Base-by-base conservation (phyloP, 2,113 vertebrate genomes). In the Anguilla japonica region DNA sequence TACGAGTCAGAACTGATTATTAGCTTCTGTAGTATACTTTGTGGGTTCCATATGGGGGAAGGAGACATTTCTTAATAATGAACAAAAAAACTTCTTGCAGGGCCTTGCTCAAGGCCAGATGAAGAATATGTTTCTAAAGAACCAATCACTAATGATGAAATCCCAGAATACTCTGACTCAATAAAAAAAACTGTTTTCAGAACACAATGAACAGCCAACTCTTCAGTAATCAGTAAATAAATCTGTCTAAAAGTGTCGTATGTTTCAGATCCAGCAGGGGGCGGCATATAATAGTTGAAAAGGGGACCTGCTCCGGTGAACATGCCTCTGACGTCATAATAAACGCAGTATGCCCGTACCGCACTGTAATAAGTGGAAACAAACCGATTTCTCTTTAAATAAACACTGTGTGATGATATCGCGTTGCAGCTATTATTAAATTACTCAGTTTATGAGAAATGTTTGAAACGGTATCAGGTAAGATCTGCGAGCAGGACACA, bases 261-360 rank as follows among this genome's bases (percentile, higher is more conserved):
- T 67, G 18, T 3, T 41, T n/a, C 43, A 75, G 0, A 84, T 84
- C 88, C 91, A 87, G 88, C 84, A 92, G 90, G 89, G 91, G 88
- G 87, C 90, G 71, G 80, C 81, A 86, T 43, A 84, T 81, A 43
- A 87, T 81, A 87, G 43, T 26, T 82, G 20, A 83, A 88, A 88
- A 79, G 89, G 75, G 83, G 90, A 90, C 90, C 71, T 89, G 90
- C 80, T 57, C 88, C 40, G 79, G 82, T 20, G 29, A 40, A 80
- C 29, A 41, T 29, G 16, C 20, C 18, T 4, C 11, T 40, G 7
- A 41, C 16, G 11, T 29, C 71, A 75, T 75, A 29, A 75, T 34
- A 75, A 75, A 34, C 26, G 11, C 46, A 50, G 46, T 34, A 63
- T 60, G 46, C 22, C 53, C 63, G 80, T 40, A 79, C 29, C 22